Evolutionary conservation across 2,888 invertebrate species (phyloP), one percentile per base, ranked within the genome.

Genomic region (Matsumyia berberina): DNA sequence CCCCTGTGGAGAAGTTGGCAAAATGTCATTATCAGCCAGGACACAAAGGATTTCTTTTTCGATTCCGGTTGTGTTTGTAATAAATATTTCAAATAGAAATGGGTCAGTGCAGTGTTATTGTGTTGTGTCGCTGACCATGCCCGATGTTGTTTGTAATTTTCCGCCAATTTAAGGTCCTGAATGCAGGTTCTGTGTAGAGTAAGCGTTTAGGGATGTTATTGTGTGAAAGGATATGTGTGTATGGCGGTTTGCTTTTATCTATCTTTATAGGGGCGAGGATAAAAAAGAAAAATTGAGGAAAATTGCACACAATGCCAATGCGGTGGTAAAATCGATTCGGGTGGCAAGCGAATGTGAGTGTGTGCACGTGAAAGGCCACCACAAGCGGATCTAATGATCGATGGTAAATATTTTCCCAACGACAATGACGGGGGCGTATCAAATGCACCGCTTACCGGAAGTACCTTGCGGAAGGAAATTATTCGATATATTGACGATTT

Each of bases 301-400:
- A 73, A 74, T 53, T 58, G 57, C 58, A 70, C 58, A 80, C 80
- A 66, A 46, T 57, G 35, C 2, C 17, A 57, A 1, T 55, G 55
- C 51, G 78, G 49, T 49, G 49, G 49, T 42, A 69, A 85, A 62
- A 74, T 79, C 85, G 69, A 85, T 85, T 85, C 67, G 80, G 85
- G 85, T 85, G 85, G 85, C 69, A 12, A 24, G n/a, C 4, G 33
- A 31, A 24, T 24, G 24, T 24, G 8, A 12, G 57, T 15, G 69
- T 74, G 60, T 55, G 64, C 35, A 78, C 60, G 83, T 83, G 77
- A 58, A 66, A 62, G 79, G 80, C 46, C 80, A 85, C 80, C 79
- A 76, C 85, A 85, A 85, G 33, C 80, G 76, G 58, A 85, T 85
- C 80, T 76, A 80, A 85, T 85, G 85, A 80, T 85, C 74, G 85